Conservation (phyloP, 2,113 vertebrate genomes). For the Trachemys scripta region DNA sequence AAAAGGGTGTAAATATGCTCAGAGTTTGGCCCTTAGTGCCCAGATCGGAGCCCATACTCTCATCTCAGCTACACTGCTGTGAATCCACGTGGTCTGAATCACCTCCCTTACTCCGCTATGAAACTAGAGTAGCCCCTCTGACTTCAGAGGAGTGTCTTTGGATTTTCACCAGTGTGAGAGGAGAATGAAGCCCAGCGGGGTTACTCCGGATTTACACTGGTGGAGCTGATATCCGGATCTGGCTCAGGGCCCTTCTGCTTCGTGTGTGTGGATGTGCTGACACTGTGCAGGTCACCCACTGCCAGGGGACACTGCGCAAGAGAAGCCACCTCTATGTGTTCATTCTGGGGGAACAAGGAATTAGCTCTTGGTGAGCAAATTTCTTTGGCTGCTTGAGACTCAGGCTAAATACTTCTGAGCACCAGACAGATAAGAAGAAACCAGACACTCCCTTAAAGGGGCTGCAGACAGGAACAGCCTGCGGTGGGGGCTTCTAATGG, state of each 20-base stretch:
- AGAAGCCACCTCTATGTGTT: not conserved
- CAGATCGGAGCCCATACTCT: no score
- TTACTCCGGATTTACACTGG: no score
- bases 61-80: no score
- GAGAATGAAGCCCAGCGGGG: no score
- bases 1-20: no score
- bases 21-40: not conserved
- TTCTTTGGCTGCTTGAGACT: constrained; percentile 50
- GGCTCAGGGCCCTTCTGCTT: not conserved
- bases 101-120: no score
- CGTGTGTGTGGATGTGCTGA: not conserved
- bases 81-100: no score
- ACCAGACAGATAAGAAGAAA: constrained; percentile 17
- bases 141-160: no score
- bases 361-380: constrained; percentile 61
- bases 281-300: no score
- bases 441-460: constrained; percentile 1
- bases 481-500: fast-evolving
- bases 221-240: no score
- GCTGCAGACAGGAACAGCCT: constrained; percentile 8
- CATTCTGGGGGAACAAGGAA: not conserved
- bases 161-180: no score
- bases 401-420: constrained; percentile 43
- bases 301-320: not conserved
- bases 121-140: no score